Conservation (phyloP, 2,797 vertebrate genomes). For the Tolypeutes matacus region DNA sequence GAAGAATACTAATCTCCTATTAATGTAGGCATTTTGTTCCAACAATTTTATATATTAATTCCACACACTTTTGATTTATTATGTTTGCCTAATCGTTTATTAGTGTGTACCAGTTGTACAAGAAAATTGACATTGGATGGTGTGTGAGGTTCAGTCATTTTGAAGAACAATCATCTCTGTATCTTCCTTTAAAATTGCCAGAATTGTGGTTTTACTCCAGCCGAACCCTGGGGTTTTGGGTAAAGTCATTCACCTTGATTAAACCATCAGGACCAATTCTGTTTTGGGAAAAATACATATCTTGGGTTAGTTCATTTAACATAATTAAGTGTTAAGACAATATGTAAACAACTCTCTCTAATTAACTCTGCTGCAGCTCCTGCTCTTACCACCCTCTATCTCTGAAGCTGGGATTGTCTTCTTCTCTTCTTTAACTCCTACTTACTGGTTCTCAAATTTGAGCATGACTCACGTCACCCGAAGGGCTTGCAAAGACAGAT, state of each 20-base stretch:
- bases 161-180: slow-evolving; percentile 76
- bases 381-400: background rate
- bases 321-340: slow-evolving; percentile 4
- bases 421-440: background rate
- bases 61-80: slow-evolving; percentile 56
- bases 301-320: slow-evolving; percentile 53
- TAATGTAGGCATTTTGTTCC: background rate
- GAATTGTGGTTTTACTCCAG: slow-evolving; percentile 81
- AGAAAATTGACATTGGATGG: slow-evolving; percentile 81
- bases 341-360: background rate
- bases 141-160: slow-evolving; percentile 70
- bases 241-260: slow-evolving; percentile 88
- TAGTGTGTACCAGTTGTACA: slow-evolving; percentile 74
- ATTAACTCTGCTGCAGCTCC: background rate
- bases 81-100: slow-evolving; percentile 84
- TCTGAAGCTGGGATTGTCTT: background rate
- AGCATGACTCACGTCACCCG: background rate
- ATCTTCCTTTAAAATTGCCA: slow-evolving; percentile 78
- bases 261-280: slow-evolving; percentile 86
- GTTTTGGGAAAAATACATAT: slow-evolving; percentile 70
- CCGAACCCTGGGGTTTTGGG: slow-evolving; percentile 85
- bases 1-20: slow-evolving; percentile 14
- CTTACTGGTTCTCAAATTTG: background rate
- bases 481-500: background rate
- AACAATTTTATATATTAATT: slow-evolving; percentile 31